Base-by-base conservation (phyloP, 2,888 invertebrate species). In the Eurytoma adleriae region DNA sequence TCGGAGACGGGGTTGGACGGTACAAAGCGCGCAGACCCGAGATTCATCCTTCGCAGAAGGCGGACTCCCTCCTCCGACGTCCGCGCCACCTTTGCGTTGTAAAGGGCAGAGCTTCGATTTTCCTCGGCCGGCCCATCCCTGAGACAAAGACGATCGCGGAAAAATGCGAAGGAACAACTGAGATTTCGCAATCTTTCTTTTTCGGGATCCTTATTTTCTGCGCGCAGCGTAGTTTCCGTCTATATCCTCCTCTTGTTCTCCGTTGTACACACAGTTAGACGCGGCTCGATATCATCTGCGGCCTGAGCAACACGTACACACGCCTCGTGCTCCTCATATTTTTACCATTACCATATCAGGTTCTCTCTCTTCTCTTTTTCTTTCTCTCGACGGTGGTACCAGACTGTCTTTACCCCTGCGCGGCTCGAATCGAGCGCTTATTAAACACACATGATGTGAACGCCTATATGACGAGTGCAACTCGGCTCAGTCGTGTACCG, bases 321-420 rank as follows among this genome's bases (percentile, higher is more conserved):
- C 20, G 54, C 59, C 30, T 62, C 66, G 85, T 85, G 84, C 80
- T 87, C 86, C 86, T 86, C 85, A 85, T 85, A 84, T 83, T 86
- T 40, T 84, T 85, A 84, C 85, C 82, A 87, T 87, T 87, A 86
- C 85, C 87, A 86, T 87, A 87, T 86, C 84, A 84, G 85, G 86
- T 87, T 77, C 61, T 30, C 52, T 12, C 16, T 14, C n/a, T 3
- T 3, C 14, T 14, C 10, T 14, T 14, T 27, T 40, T 18, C 40
- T n/a, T 40, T 64, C 40, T 30, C 18, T 64, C n/a, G 7, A 40
- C 14, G 64, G n/a, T 13, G 66, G 52, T 24, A 59, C 18, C 59
- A 7, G 20, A n/a, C 10, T 68, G 54, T 20, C 27, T 54, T 0
- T 24, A 24, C 13, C 16, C 24, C 24, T 20, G 16, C 48, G 50